Evolutionary conservation across 35 echinoderm and acorn worm species (phyloP).

Genomic region (Ptychodera flava): DNA sequence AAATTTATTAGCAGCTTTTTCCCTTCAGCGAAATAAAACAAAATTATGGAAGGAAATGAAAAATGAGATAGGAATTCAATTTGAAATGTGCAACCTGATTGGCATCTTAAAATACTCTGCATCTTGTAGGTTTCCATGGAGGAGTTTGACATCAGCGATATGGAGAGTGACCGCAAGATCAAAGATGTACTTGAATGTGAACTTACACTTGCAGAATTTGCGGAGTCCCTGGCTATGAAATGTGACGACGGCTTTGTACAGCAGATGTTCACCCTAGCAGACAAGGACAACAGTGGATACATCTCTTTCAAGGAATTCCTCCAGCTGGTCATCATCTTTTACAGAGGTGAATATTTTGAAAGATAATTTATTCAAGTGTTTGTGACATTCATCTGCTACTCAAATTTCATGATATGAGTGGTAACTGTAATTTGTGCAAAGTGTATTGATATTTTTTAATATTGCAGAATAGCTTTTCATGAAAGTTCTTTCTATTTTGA

Average conservation of each 20-base stretch:
- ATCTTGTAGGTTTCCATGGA: conserved; percentile 39
- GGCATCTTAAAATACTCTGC: background rate
- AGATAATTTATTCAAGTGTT: background rate
- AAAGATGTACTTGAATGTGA: conserved; percentile 83
- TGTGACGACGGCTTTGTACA: conserved; percentile 76
- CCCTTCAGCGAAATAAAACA: no score
- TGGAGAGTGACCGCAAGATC: conserved; percentile 28
- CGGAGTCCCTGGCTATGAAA: conserved; percentile 85
- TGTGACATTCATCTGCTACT: background rate
- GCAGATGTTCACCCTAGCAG: conserved; percentile 91
- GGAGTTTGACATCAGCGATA: conserved; percentile 51
- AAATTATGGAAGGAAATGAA: no score
- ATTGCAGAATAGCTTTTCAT: no score
- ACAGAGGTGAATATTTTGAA: conserved; percentile 50
- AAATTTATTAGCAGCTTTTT: background rate
- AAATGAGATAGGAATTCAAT: no score
- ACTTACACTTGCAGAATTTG: conserved; percentile 89
- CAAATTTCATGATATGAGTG: no score
- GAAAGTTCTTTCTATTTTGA: no score
- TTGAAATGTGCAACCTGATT: no score
- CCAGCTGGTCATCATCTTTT: conserved; percentile 89
- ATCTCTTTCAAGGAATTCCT: conserved; percentile 95
- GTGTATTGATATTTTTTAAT: no score
- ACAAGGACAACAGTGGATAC: conserved; percentile 79
- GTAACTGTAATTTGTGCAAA: no score